Evolutionary conservation across 1,140 invertebrate genomes (phyloP).

Genomic region (Andrena cerasifolii): DNA sequence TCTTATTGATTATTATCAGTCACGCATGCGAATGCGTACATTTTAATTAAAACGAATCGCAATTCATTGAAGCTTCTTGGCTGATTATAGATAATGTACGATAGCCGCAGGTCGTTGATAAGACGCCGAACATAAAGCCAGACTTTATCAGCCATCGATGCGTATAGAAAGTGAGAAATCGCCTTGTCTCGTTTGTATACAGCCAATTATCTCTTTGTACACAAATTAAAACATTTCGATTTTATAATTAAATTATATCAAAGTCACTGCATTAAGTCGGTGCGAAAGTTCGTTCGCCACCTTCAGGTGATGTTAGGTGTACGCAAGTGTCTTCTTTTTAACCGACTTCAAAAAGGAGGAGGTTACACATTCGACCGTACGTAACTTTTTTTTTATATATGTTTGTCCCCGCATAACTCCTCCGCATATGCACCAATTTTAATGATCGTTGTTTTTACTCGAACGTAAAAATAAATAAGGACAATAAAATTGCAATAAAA

Average conservation of each 20-base stretch:
- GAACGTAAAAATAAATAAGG: too few species aligned
- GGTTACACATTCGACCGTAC: too few species aligned
- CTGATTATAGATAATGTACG: conserved; percentile 8
- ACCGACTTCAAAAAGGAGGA: too few species aligned
- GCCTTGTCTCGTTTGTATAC: not conserved
- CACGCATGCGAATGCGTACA: not conserved
- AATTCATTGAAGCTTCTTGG: not conserved
- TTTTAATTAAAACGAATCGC: not conserved
- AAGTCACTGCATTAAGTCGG: too few species aligned
- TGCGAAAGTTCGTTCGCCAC: too few species aligned
- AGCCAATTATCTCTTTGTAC: not conserved
- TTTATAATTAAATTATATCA: not conserved
- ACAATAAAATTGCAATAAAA: too few species aligned
- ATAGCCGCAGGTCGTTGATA: not conserved
- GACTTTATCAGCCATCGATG: not conserved
- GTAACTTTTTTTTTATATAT: too few species aligned
- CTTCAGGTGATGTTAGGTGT: too few species aligned
- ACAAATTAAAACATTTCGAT: not conserved
- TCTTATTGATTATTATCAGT: not conserved
- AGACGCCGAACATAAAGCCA: not conserved
- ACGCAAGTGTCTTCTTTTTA: too few species aligned
- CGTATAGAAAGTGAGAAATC: not conserved
- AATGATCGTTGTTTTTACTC: too few species aligned
- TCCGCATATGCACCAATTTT: too few species aligned
- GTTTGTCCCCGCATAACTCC: too few species aligned